phyloP scores from a whole-genome alignment of 2,888 invertebrate genomes.

The Pachliopta kotzebuea region DNA sequence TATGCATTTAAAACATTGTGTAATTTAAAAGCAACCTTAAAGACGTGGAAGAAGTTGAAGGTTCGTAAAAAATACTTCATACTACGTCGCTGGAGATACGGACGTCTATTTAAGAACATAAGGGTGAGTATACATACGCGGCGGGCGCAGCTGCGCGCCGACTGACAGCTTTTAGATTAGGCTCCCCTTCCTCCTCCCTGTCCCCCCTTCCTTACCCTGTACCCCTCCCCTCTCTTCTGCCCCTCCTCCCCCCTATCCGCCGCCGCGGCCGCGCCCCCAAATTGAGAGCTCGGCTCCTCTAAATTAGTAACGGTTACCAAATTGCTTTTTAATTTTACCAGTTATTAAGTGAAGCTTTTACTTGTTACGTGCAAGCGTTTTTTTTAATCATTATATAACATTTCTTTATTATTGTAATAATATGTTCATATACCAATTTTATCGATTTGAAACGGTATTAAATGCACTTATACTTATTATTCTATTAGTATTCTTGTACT shows the following conservation, averaged over 20 bases:
- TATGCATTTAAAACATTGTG: background rate
- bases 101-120: constrained; percentile 44
- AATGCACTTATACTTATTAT: no score
- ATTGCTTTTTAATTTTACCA: constrained; percentile 77
- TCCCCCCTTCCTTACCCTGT: no score
- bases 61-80: constrained; percentile 23
- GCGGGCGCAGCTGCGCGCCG: constrained; percentile 65
- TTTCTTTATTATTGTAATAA: no score
- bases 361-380: background rate
- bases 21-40: background rate
- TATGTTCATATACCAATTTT: no score
- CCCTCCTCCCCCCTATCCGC: constrained; percentile 30
- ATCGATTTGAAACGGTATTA: no score
- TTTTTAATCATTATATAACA: background rate
- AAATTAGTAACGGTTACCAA: constrained; percentile 78
- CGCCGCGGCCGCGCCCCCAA: constrained; percentile 53
- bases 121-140: constrained; percentile 53
- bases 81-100: constrained; percentile 34
- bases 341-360: constrained; percentile 65
- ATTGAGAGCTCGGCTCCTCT: constrained; percentile 69
- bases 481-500: no score
- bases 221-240: no score
- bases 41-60: constrained; percentile 9
- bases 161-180: constrained; percentile 79
- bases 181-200: constrained; percentile 49